Evolutionary conservation across 2,797 vertebrate species (phyloP), one percentile per base, ranked within the genome.

Genomic region (Thaleichthys pacificus): DNA sequence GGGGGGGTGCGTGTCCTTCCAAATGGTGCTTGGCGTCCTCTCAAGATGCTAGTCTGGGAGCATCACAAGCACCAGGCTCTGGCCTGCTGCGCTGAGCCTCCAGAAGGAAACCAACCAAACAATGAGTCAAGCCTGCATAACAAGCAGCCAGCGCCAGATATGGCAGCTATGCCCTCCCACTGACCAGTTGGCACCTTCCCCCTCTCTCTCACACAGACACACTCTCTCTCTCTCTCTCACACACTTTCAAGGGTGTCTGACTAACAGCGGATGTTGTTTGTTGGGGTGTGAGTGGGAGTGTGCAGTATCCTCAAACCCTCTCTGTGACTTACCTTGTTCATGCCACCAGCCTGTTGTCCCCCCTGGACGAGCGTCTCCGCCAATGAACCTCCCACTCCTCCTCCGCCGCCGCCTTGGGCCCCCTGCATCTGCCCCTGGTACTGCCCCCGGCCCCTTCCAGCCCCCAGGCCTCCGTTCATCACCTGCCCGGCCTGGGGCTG

Each of bases 291-390:
- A 12, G 47, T 60, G n/a, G n/a, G 57, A 7, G n/a, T 15, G 47
- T 68, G 17, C 5, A n/a, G 14, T 17, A 17, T n/a, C 51, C n/a
- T 14, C 26, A 26, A 26, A 1, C 26, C 49, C 12, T 51, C 51
- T n/a, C 24, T 63, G 26, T 62, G 26, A 84, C 95, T 92, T 91
- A 99, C 98, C 95, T 99, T 99, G 86, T 92, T 93, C 88, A 98
- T 94, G 91, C 91, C 94, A 89, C 95, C 95, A 28, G 95, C 88
- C 89, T 98, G 97, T 73, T 96, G 94, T 30, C 88, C 94, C 75
- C 96, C 96, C 85, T 98, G 96, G 12, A 94, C 93, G 79, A 99
- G 94, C 1, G 97, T 97, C 87, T 99, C 98, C 21, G 97, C 96
- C 88, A 99, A 85, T 51, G 96, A 95, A 63, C 95, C 98, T 82